Evolutionary conservation across 2,888 invertebrate genomes (phyloP), one percentile per base, ranked within the genome.

Genomic region (Lissonota sp.): DNA sequence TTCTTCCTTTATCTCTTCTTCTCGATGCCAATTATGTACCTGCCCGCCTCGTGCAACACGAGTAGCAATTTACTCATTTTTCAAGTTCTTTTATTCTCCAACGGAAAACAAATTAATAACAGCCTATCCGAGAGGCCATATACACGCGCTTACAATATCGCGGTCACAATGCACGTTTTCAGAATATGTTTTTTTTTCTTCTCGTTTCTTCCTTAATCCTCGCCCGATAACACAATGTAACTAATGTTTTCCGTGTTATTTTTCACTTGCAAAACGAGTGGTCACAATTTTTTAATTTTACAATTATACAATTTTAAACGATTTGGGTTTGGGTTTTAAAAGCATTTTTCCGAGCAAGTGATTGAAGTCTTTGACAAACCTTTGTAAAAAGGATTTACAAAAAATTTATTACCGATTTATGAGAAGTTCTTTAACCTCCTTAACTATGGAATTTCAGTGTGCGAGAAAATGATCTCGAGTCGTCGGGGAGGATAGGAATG

Each of bases 21-120:
- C 8, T 62, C 39, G 55, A 14, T 42, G 57, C 14, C 67, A 55
- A 80, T 80, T 76, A 73, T 26, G 26, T 39, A 69, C 16, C 57
- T 5, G 40, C 51, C 16, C 49, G 51, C 44, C 63, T 51, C 73
- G 73, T 64, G 76, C 58, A 64, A 73, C 77, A 69, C 80, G 77
- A 80, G 76, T 76, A 64, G 80, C 40, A 80, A 77, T 80, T 77
- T 73, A 49, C 77, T 58, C 60, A 58, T 77, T 5, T 80, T 67
- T 77, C 69, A 66, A 67, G 63, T 67, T 69, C 53, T 66, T 66
- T 71, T 71, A 55, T 67, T 57, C 53, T 49, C 51, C 49, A 72
- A 49, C 55, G 77, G 51, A 80, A 80, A 77, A 77, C 72, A 73
- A 69, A 76, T 77, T 80, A 80, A 77, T 80, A 40, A 71, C 72